phyloP scores from a whole-genome alignment of 2,113 vertebrate species.

The Cyanistes caeruleus region DNA sequence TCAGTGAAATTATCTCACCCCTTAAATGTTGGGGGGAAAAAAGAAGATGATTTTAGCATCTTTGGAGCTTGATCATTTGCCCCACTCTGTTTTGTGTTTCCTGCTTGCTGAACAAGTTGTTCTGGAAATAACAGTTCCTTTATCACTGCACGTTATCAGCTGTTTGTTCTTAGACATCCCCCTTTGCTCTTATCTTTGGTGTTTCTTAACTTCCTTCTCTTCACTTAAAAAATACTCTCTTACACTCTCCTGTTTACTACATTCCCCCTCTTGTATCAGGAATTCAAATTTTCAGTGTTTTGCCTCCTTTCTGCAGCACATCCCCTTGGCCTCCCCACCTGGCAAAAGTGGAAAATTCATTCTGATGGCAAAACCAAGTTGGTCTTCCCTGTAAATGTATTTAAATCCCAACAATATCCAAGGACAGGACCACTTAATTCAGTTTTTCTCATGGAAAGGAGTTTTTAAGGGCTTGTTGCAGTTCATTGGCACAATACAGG shows the following conservation, averaged over 20 bases:
- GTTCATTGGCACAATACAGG: not conserved
- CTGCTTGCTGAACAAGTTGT: not conserved
- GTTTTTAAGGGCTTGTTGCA: not conserved
- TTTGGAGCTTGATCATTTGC: not conserved
- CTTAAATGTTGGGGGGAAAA: accelerated
- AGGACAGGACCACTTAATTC: not conserved
- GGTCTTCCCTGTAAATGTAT: not conserved
- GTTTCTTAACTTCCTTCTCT: conserved; percentile 64
- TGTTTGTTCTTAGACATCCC: conserved; percentile 1
- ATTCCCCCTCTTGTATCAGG: not conserved
- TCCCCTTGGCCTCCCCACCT: not conserved
- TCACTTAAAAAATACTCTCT: not conserved
- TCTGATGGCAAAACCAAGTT: not conserved
- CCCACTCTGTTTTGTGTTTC: not conserved
- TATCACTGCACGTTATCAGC: conserved; percentile 47
- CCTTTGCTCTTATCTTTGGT: conserved; percentile 56
- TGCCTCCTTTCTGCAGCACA: not conserved
- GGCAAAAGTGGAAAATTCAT: not conserved
- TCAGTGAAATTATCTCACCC: not conserved
- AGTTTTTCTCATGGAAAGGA: not conserved
- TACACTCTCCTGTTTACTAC: not conserved
- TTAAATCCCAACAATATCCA: not conserved
- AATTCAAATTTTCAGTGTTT: not conserved
- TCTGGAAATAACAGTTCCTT: conserved; percentile 32
- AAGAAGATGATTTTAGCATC: not conserved